Base-by-base conservation (phyloP, 2,797 vertebrate species). In the Pelodytes ibericus region DNA sequence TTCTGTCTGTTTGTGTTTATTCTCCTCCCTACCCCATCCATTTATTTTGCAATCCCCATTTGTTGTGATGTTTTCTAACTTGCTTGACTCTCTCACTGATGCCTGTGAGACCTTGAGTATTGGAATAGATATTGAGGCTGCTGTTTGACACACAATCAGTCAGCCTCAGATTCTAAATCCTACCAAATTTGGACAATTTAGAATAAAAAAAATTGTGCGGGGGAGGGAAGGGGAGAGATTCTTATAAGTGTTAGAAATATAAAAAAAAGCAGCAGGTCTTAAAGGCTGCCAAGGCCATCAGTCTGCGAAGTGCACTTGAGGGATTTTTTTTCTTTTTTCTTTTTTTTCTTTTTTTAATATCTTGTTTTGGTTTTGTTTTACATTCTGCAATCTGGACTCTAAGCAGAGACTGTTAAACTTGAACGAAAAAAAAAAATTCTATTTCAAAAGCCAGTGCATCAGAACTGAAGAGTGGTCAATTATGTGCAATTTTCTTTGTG, bases 401-500 rank as follows among this genome's bases (percentile, higher is more conserved):
- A 86, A 90, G 88, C 88, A 81, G 90, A 92, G 91, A 93, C 91
- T 91, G 89, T 93, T 90, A 91, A 89, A 92, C 89, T 92, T 93
- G 91, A 93, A 92, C 90, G 92, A 88, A 86, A 90, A 91, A 90
- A 88, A 86, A 90, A 91, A 90, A 93, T 92, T 93, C 92, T 90
- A 93, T 92, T 88, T 87, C 88, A 91, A 85, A 89, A 91, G 90
- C 90, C 89, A 93, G 90, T 89, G 89, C 91, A 93, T 91, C 91
- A 90, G 89, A 92, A 88, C 89, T 85, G 90, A 88, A 92, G 91
- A 92, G 92, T 91, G 90, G 87, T 92, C 92, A 92, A 91, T 87
- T 87, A 92, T 94, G 94, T 95, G 94, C 93, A 95, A 94, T 95
- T 90, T 87, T 88, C 74, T 91, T 92, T 93, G 92, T 93, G 89